Conservation (phyloP, 2,888 invertebrate species). For the Pedicia rivosa region DNA sequence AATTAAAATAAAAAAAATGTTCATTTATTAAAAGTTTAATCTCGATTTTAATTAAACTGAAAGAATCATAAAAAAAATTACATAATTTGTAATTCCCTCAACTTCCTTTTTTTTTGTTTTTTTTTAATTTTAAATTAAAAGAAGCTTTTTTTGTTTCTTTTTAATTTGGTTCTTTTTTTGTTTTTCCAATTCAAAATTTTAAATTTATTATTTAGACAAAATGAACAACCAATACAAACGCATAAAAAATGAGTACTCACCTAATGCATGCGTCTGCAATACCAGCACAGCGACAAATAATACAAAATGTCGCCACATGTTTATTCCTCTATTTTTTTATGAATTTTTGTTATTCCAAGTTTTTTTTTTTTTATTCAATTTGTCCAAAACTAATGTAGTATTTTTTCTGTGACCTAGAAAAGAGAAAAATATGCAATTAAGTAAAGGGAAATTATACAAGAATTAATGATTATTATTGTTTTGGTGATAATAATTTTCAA, state of each 20-base stretch:
- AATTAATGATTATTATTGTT: too few relatives aligned
- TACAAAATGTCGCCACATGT: conserved; percentile 28
- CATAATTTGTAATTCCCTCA: too few relatives aligned
- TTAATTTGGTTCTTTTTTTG: not conserved
- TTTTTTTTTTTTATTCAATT: not conserved
- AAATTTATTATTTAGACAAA: not conserved
- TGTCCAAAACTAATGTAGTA: not conserved
- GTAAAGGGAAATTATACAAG: not conserved
- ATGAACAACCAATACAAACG: too few relatives aligned
- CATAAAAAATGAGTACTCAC: conserved; percentile 20
- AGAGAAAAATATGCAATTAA: not conserved
- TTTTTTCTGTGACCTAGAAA: too few relatives aligned
- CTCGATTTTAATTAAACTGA: too few relatives aligned
- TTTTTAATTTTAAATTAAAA: not conserved
- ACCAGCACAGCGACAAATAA: conserved; percentile 26
- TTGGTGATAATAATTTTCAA: too few relatives aligned
- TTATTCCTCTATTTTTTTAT: conserved; percentile 6
- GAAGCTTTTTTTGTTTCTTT: too few relatives aligned
- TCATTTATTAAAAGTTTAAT: too few relatives aligned
- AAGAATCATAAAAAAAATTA: too few relatives aligned
- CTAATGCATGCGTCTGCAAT: conserved; percentile 23
- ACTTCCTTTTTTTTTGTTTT: too few relatives aligned
- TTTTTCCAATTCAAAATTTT: not conserved
- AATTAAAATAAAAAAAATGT: too few relatives aligned
- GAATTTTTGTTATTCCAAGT: too few relatives aligned